Evolutionary conservation across 2,888 invertebrate species (phyloP).

Genomic region (Nomada fabriciana): DNA sequence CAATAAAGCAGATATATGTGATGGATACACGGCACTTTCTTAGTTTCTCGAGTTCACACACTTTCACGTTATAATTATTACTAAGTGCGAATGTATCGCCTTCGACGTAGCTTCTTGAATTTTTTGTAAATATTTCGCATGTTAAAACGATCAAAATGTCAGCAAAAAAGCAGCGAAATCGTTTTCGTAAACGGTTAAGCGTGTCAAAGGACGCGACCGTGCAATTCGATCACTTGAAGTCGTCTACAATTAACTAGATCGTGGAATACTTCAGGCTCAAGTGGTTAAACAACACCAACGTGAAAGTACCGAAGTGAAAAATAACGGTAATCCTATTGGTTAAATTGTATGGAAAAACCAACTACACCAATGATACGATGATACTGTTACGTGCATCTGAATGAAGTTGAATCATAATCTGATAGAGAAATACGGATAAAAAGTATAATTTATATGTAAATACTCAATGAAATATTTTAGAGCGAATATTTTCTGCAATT

Average conservation of each 20-base stretch:
- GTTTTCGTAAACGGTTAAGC: conserved; percentile 75
- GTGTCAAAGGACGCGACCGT: conserved; percentile 78
- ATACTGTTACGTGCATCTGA: neutral
- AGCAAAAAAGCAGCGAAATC: conserved; percentile 62
- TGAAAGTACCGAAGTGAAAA: conserved; percentile 38
- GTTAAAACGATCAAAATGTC: conserved; percentile 64
- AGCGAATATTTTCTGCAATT: neutral
- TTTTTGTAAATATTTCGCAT: conserved; percentile 73
- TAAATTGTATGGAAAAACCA: neutral
- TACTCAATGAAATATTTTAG: neutral
- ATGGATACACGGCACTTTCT: conserved; percentile 72
- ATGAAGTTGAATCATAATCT: neutral
- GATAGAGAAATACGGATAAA: conserved; percentile 26
- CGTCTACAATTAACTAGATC: conserved; percentile 33
- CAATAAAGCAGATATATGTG: conserved; percentile 81
- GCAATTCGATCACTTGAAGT: conserved; percentile 69
- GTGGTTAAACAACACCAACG: conserved; percentile 41
- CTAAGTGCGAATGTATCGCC: conserved; percentile 70
- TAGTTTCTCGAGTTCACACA: conserved; percentile 68
- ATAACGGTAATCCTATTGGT: conserved; percentile 47
- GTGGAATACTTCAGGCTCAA: conserved; percentile 45
- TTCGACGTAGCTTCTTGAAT: conserved; percentile 69
- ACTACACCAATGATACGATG: conserved; percentile 14
- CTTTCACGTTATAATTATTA: conserved; percentile 61
- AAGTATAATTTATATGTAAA: neutral